Evolutionary conservation across 2,113 vertebrate genomes (phyloP).

Genomic region (Tetrao urogallus): DNA sequence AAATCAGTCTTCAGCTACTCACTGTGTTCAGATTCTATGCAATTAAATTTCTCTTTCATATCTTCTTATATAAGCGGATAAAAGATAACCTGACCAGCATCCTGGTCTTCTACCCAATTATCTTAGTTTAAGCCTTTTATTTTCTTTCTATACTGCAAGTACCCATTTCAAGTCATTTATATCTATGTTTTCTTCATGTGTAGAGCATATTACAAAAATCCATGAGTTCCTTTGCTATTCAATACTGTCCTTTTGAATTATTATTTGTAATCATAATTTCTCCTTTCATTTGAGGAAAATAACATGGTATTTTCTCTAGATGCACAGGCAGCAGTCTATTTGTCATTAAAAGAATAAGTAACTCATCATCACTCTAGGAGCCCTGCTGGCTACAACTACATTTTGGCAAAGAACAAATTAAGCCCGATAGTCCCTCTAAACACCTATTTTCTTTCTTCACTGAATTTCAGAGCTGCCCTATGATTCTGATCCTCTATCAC

Average conservation of each 20-base stretch:
- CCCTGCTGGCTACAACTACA: not conserved
- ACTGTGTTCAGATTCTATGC: not conserved
- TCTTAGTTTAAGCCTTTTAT: not conserved
- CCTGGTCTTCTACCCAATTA: not conserved
- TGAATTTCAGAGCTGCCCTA: not conserved
- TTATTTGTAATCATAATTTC: conserved; percentile 3
- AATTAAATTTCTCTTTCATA: not conserved
- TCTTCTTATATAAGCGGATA: not conserved
- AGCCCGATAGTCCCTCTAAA: not conserved
- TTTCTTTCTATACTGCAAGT: not conserved
- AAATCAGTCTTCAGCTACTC: not conserved
- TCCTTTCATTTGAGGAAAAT: not conserved
- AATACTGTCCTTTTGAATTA: not conserved
- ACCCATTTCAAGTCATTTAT: not conserved
- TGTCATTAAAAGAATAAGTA: not conserved
- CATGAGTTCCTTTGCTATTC: not conserved
- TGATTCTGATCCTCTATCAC: not conserved
- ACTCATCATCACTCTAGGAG: not conserved
- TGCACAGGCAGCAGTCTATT: not conserved
- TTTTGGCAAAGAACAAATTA: not conserved
- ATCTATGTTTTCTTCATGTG: not conserved
- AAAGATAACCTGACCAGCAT: not conserved
- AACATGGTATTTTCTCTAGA: not conserved
- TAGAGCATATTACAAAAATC: not conserved
- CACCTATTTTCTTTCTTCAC: not conserved